Percentiles rank a stretch among this genome's conserved stretches.
Evolutionary conservation across 2,888 invertebrate species (phyloP).

Genomic region (Ptycholaimellus sp.): DNA sequence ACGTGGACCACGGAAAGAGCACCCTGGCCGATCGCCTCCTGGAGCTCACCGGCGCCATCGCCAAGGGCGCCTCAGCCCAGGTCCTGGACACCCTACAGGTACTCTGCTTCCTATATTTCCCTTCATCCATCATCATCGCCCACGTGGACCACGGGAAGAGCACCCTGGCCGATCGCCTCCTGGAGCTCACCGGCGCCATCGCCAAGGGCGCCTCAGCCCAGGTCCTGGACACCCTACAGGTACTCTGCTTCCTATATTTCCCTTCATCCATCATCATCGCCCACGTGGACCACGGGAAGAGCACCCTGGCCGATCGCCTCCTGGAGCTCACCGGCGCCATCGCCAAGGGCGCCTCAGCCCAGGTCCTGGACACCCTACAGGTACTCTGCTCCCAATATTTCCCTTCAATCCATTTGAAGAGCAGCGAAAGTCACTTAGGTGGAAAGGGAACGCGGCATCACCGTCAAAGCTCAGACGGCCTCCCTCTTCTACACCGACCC

Average conservation of each 20-base stretch:
- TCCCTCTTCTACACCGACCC: conserved; percentile 40
- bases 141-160: conserved; percentile 97
- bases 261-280: too few species aligned
- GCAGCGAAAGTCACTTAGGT: too few species aligned
- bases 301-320: conserved; percentile 80
- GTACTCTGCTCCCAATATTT: too few species aligned
- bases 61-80: conserved; percentile 6
- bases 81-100: conserved; percentile 12
- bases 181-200: conserved; percentile 55
- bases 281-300: conserved; percentile 97
- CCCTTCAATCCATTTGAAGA: too few species aligned
- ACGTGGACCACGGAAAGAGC: conserved; percentile 94
- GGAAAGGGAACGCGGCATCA: conserved; percentile 83
- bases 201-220: conserved; percentile 6
- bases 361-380: conserved; percentile 25
- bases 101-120: too few species aligned
- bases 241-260: too few species aligned
- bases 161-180: conserved; percentile 74
- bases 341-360: conserved; percentile 5
- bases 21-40: conserved; percentile 82
- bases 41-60: conserved; percentile 50
- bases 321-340: conserved; percentile 56
- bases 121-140: too few species aligned
- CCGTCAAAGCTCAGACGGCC: conserved; percentile 88
- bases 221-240: conserved; percentile 12